These are phyloP conservation scores for Sesamia inferens DNA, from an alignment of 2,888 invertebrate species.

Conservation along the genomic window DNA sequence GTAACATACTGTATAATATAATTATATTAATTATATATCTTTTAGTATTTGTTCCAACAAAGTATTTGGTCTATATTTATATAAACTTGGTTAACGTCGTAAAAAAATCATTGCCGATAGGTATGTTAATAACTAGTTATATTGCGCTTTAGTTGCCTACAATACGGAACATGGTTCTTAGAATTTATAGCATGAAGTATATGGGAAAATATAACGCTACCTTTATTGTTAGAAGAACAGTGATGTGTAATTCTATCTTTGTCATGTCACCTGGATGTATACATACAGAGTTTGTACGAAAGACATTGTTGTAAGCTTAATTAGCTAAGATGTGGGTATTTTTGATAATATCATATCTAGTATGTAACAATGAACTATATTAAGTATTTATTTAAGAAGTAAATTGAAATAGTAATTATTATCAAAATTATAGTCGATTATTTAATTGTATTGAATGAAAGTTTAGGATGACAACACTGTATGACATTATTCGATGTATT, in stretches of 20 bases:
- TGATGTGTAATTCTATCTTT: conserved; percentile 54
- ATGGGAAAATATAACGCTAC: conserved; percentile 53
- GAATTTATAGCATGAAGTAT: conserved; percentile 47
- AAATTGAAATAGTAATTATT: too few relatives aligned
- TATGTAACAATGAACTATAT: too few relatives aligned
- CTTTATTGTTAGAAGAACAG: conserved; percentile 45
- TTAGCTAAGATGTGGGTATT: too few relatives aligned
- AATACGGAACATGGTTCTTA: conserved; percentile 54
- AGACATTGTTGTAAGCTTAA: too few relatives aligned
- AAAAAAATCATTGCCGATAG: conserved; percentile 39
- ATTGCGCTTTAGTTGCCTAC: conserved; percentile 33
- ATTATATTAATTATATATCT: neutral
- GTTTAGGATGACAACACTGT: too few relatives aligned
- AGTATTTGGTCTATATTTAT: neutral
- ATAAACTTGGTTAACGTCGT: neutral
- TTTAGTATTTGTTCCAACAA: conserved; percentile 5
- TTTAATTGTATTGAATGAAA: too few relatives aligned
- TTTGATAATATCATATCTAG: too few relatives aligned
- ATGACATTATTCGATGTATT: too few relatives aligned
- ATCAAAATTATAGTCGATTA: too few relatives aligned
- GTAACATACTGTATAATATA: too few relatives aligned
- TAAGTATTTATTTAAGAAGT: too few relatives aligned
- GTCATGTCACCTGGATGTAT: conserved; percentile 52
- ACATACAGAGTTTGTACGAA: conserved; percentile 7
- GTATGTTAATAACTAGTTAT: conserved; percentile 39